Base-by-base conservation (phyloP, 1,140 invertebrate species). In the Aculops lycopersici region DNA sequence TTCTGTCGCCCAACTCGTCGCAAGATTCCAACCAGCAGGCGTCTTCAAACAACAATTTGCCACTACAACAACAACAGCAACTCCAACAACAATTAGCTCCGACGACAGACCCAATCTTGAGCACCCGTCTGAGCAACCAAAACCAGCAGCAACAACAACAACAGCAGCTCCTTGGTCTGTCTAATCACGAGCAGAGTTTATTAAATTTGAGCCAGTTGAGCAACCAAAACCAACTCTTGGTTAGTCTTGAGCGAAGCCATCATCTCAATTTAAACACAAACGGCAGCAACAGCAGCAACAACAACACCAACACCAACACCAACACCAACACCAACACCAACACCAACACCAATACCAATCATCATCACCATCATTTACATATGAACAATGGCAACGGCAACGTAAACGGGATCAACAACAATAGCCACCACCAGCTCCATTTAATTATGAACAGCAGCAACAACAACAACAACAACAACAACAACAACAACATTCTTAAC, bases 261-360 rank as follows among this genome's bases (percentile, higher is more conserved):
- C n/a, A n/a, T n/a, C n/a, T 31, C 24, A 31, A 31, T 8, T 31
- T 8, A 8, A 31, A 31, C 24, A 31, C 24, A 8, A 31, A 31
- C 24, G n/a, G 8, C 24, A 31, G n/a, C 24, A 31, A 31, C 24
- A 31, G 8, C 24, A 31, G n/a, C n/a, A 8, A n/a, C 24, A 31
- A 31, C 24, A 20, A 20, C 39, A 40, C 17, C 38, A 43, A 31
- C 24, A 31, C 8, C 24, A 31, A 31, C 24, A 31, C 8, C 24
- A 31, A 31, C 24, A 31, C 24, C 24, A 31, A 38, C 24, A 31
- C 8, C 24, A 31, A 8, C 24, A 31, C 24, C 8, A 31, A 31
- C 24, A 31, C 8, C 24, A 31, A 31, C 24, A 31, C 8, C 24
- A 31, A 31, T 31, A 31, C n/a, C 8, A 8, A 31, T 31, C 24